Evolutionary conservation across 2,113 vertebrate species (phyloP).

Genomic region (Triplophysa dalaica): DNA sequence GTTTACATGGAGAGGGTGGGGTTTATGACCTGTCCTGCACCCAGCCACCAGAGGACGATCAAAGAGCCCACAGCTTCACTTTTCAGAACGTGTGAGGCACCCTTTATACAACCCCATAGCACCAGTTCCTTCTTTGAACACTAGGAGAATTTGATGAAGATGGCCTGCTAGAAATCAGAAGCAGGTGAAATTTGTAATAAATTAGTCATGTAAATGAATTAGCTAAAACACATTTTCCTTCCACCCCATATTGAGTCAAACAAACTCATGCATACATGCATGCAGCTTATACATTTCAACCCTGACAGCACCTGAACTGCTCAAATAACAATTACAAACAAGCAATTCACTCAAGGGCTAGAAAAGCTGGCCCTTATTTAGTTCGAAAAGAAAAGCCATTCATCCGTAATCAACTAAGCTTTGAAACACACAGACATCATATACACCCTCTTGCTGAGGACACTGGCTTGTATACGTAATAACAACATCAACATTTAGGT

Average conservation of each 20-base stretch:
- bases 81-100: too few relatives aligned
- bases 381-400: background rate
- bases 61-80: too few relatives aligned
- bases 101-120: background rate
- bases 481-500: background rate
- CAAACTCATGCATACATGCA: slow-evolving; percentile 23
- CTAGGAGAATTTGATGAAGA: slow-evolving; percentile 29
- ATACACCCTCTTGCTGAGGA: background rate
- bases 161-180: slow-evolving; percentile 15
- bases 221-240: slow-evolving; percentile 1
- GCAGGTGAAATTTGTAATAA: background rate
- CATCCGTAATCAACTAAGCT: background rate
- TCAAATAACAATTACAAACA: slow-evolving; percentile 34
- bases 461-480: background rate
- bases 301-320: slow-evolving; percentile 24
- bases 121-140: slow-evolving; percentile 8
- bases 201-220: slow-evolving; percentile 23
- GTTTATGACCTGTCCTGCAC: too few relatives aligned
- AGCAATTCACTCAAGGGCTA: slow-evolving; percentile 13
- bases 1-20: too few relatives aligned
- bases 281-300: slow-evolving; percentile 31
- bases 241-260: background rate
- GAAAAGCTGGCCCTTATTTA: slow-evolving; percentile 13
- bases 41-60: too few relatives aligned
- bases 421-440: background rate